phyloP scores from a whole-genome alignment of 2,113 vertebrate genomes.

The Scomber colias region DNA sequence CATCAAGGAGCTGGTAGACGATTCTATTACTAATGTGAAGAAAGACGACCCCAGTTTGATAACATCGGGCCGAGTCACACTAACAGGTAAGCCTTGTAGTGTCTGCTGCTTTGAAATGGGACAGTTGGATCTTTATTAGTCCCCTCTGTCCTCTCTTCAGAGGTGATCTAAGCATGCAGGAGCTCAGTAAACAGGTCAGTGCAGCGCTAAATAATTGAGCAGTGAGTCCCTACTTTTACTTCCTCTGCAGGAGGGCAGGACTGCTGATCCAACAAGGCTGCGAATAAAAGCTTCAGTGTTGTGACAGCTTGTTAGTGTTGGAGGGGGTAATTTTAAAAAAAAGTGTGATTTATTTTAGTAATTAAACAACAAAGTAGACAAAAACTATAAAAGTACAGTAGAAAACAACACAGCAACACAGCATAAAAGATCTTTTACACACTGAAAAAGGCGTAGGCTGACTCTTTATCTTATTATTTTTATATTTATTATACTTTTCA shows the following conservation, averaged over 20 bases:
- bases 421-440: background rate
- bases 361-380: too few species aligned
- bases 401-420: background rate
- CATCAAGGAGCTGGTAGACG: conserved; percentile 98
- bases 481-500: background rate
- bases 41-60: conserved; percentile 96
- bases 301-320: background rate
- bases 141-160: background rate
- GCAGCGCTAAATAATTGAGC: conserved; percentile 60
- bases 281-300: background rate
- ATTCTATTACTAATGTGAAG: conserved; percentile 96
- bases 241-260: conserved; percentile 10
- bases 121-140: background rate
- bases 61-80: conserved; percentile 93
- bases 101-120: background rate
- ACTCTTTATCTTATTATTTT: background rate
- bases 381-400: too few species aligned
- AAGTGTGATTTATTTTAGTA: background rate
- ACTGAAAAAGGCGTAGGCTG: background rate
- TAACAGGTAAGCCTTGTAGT: conserved; percentile 87
- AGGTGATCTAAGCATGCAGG: background rate
- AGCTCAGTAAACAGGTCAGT: background rate
- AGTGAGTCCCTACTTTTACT: conserved; percentile 17
- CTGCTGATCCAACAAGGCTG: background rate
- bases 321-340: background rate